A percentile compares a stretch with the other conserved stretches of the same genome.
Evolutionary conservation across 2,888 invertebrate genomes (phyloP).

Genomic region (Eremobia ochroleuca): DNA sequence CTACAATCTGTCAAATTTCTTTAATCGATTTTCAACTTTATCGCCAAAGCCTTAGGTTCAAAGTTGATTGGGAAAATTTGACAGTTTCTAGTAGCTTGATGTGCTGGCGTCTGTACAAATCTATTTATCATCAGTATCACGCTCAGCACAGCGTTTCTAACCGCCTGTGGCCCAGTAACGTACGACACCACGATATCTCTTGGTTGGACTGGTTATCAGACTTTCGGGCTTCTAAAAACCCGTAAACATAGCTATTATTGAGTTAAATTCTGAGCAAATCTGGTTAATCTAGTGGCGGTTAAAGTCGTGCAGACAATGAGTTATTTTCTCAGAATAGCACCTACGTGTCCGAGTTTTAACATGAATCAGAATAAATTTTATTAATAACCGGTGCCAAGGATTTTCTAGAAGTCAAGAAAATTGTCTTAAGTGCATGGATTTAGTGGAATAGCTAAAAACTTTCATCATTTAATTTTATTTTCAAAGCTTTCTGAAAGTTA

Average conservation of each 20-base stretch:
- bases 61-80: no score
- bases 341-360: conserved; percentile 32
- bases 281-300: conserved; percentile 20
- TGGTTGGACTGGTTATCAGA: no score
- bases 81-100: no score
- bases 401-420: conserved; percentile 1
- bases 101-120: no score
- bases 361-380: conserved; percentile 30
- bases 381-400: conserved; percentile 7
- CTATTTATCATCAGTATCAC: conserved; percentile 59
- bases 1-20: no score
- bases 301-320: conserved; percentile 33
- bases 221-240: no score
- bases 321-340: conserved; percentile 38
- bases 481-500: not conserved
- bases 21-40: no score
- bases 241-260: not conserved
- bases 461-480: not conserved
- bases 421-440: not conserved
- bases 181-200: no score
- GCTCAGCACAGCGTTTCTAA: conserved; percentile 26
- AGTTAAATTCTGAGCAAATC: not conserved
- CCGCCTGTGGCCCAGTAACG: no score
- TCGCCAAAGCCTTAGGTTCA: no score
- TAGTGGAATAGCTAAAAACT: not conserved